Conservation (phyloP, 2,888 invertebrate species). For the Petrolisthes manimaculis region DNA sequence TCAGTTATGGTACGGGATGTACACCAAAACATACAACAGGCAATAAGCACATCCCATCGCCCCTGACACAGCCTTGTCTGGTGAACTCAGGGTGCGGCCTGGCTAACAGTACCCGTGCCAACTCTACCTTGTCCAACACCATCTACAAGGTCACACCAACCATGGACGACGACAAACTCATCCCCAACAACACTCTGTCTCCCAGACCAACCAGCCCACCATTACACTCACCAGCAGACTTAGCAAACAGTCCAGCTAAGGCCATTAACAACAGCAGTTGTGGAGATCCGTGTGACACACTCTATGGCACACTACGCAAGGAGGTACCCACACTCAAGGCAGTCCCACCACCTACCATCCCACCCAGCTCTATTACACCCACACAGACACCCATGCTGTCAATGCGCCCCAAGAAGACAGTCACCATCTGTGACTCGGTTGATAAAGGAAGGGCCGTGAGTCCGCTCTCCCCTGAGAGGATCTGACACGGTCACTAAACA, state of each 20-base stretch:
- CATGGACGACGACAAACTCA: constrained; percentile 42
- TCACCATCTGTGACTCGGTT: constrained; percentile 63
- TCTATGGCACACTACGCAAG: constrained; percentile 53
- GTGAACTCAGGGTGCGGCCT: constrained; percentile 43
- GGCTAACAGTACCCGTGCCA: constrained; percentile 53
- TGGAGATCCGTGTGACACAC: constrained; percentile 27
- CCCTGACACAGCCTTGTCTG: constrained; percentile 43
- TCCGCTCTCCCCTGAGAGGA: constrained; percentile 45
- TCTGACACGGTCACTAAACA: constrained; percentile 35
- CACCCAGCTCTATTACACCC: constrained; percentile 51
- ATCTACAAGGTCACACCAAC: constrained; percentile 52
- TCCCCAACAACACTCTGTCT: constrained; percentile 48
- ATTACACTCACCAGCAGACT: constrained; percentile 39
- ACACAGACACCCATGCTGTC: constrained; percentile 45
- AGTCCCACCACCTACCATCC: constrained; percentile 62
- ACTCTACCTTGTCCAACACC: constrained; percentile 39
- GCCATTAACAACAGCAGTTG: constrained; percentile 7
- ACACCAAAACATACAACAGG: constrained; percentile 31
- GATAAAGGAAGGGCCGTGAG: constrained; percentile 39
- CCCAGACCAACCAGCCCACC: constrained; percentile 23
- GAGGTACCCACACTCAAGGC: constrained; percentile 62
- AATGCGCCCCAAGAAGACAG: constrained; percentile 63
- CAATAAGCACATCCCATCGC: constrained; percentile 22
- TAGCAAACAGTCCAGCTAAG: constrained; percentile 32
- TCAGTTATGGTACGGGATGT: constrained; percentile 59